These are phyloP conservation scores for Drosophila repleta DNA, from an alignment of 1,140 invertebrate species.

Conservation along the genomic window DNA sequence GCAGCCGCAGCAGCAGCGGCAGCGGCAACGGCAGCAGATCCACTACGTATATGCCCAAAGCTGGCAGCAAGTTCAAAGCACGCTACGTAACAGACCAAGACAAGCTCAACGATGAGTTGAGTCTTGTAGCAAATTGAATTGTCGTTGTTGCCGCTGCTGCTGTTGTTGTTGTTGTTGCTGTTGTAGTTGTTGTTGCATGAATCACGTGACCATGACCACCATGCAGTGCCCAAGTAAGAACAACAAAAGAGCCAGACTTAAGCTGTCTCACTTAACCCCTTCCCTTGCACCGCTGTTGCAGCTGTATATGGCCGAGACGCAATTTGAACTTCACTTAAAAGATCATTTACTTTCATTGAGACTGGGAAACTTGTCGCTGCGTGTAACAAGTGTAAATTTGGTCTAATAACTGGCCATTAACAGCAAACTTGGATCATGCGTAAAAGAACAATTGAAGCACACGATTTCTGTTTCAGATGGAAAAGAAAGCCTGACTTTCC, in stretches of 20 bases:
- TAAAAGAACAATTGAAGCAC: constrained; percentile 23
- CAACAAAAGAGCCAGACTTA: constrained; percentile 47
- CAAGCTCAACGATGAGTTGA: constrained; percentile 72
- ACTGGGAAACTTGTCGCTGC: constrained; percentile 63
- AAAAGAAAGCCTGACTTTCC: not conserved
- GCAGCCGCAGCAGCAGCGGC: constrained; percentile 30
- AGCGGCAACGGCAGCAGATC: constrained; percentile 24
- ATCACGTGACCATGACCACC: constrained; percentile 83
- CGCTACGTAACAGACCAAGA: constrained; percentile 77
- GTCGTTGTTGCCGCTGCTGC: constrained; percentile 54
- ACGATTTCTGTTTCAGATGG: not conserved
- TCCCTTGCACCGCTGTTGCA: not conserved
- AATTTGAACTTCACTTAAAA: constrained; percentile 78
- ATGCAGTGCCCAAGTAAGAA: constrained; percentile 70
- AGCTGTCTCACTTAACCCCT: constrained; percentile 20
- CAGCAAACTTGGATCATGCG: constrained; percentile 55
- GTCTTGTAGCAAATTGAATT: constrained; percentile 83
- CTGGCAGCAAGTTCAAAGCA: constrained; percentile 73
- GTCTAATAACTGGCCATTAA: constrained; percentile 76
- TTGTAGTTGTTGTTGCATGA: constrained; percentile 71
- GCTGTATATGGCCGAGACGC: constrained; percentile 70
- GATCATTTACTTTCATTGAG: constrained; percentile 83
- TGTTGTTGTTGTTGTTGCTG: constrained; percentile 21
- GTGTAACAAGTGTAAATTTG: constrained; percentile 78
- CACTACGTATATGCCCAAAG: constrained; percentile 54